Evolutionary conservation across 1,140 invertebrate species (phyloP).

Genomic region (Tetramorium alpestre): DNA sequence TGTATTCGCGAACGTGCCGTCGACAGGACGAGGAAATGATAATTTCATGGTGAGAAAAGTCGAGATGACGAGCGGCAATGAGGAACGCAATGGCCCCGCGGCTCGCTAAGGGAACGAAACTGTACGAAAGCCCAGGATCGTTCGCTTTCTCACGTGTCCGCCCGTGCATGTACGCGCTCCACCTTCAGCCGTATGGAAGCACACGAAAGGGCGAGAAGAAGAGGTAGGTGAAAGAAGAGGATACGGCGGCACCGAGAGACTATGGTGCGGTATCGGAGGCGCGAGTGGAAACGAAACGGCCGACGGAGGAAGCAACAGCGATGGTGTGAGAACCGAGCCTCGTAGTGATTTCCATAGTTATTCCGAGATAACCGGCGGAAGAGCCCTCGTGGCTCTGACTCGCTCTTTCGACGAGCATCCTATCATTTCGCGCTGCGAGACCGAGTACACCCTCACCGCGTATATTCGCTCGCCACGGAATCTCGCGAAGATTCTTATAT

Average conservation of each 20-base stretch:
- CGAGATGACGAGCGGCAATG: not conserved
- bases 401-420: slow-evolving; percentile 69
- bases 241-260: slow-evolving; percentile 22
- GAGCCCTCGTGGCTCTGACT: slow-evolving; percentile 60
- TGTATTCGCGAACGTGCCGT: not conserved
- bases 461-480: slow-evolving; percentile 51
- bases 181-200: slow-evolving; percentile 11
- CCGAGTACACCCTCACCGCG: slow-evolving; percentile 55
- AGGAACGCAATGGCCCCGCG: slow-evolving; percentile 18
- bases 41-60: slow-evolving; percentile 64
- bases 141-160: slow-evolving; percentile 65
- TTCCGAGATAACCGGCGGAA: slow-evolving; percentile 76
- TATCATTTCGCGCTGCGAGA: slow-evolving; percentile 72
- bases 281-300: slow-evolving; percentile 66
- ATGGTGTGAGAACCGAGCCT: slow-evolving; percentile 79
- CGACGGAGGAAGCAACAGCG: slow-evolving; percentile 65
- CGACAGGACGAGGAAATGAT: slow-evolving; percentile 62
- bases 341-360: slow-evolving; percentile 81
- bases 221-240: slow-evolving; percentile 34
- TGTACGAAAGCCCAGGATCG: slow-evolving; percentile 51
- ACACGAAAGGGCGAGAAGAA: slow-evolving; percentile 5
- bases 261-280: slow-evolving; percentile 47
- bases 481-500: slow-evolving; percentile 32
- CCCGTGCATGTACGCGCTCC: slow-evolving; percentile 38
- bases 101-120: slow-evolving; percentile 59